phyloP scores from a whole-genome alignment of 1,140 invertebrate genomes.

The Zaprionus tsacasi region DNA sequence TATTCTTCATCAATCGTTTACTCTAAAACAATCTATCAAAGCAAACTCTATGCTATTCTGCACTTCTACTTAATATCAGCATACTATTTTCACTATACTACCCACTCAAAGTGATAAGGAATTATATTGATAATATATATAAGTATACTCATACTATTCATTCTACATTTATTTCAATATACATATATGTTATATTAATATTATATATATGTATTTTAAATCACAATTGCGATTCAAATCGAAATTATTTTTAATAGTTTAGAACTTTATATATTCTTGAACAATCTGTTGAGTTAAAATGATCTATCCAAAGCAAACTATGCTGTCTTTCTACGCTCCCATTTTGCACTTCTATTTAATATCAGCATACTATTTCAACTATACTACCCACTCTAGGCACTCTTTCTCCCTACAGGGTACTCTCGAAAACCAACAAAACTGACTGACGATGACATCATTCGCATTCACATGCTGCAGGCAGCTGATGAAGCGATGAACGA shows the following conservation, averaged over 20 bases:
- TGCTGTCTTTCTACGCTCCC: neutral
- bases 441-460: slow-evolving; percentile 49
- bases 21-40: neutral
- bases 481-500: slow-evolving; percentile 30
- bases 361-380: too few relatives aligned
- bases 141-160: too few relatives aligned
- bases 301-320: neutral
- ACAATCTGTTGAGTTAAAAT: neutral
- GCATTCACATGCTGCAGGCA: slow-evolving; percentile 31
- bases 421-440: slow-evolving; percentile 23
- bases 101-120: too few relatives aligned
- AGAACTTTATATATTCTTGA: neutral
- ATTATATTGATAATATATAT: too few relatives aligned
- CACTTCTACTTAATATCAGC: neutral
- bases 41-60: neutral
- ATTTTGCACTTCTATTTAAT: neutral
- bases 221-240: too few relatives aligned
- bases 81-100: neutral
- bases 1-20: neutral
- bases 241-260: too few relatives aligned
- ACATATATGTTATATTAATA: too few relatives aligned
- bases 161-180: too few relatives aligned
- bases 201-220: too few relatives aligned
- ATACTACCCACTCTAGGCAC: neutral
- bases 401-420: neutral